phyloP scores from a whole-genome alignment of 2,113 vertebrate genomes.

The Brachyistius frenatus region DNA sequence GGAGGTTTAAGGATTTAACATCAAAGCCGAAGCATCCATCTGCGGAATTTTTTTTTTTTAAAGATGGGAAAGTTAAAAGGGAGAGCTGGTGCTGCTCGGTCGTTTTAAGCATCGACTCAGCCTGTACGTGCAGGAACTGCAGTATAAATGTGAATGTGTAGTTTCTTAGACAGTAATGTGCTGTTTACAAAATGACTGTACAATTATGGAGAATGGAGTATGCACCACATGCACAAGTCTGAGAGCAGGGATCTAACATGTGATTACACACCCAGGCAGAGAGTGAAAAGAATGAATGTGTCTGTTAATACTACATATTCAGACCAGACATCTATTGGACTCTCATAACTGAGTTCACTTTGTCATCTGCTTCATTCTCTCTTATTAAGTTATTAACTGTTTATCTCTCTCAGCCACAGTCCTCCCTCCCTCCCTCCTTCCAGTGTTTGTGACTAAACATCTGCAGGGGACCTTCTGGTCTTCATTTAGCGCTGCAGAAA shows the following conservation, averaged over 20 bases:
- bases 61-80: slow-evolving; percentile 17
- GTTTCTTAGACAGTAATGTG: slow-evolving; percentile 78
- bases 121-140: slow-evolving; percentile 35
- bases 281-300: slow-evolving; percentile 44
- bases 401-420: background rate
- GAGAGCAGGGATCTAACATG: slow-evolving; percentile 69
- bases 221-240: slow-evolving; percentile 69
- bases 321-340: slow-evolving; percentile 4
- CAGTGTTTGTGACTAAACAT: slow-evolving; percentile 24
- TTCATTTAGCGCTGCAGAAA: slow-evolving; percentile 57
- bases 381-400: background rate
- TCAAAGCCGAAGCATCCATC: slow-evolving; percentile 23
- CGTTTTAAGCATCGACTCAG: background rate
- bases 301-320: slow-evolving; percentile 36
- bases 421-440: background rate
- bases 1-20: slow-evolving; percentile 33
- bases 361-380: background rate
- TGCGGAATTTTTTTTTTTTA: slow-evolving; percentile 22
- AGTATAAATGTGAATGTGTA: slow-evolving; percentile 57
- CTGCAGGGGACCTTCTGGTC: slow-evolving; percentile 56
- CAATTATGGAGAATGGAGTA: slow-evolving; percentile 80
- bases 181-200: slow-evolving; percentile 78
- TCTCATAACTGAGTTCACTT: background rate
- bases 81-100: slow-evolving; percentile 9
- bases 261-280: slow-evolving; percentile 76